phyloP scores from a whole-genome alignment of 2,113 vertebrate species.

The Sisor rabdophorus region DNA sequence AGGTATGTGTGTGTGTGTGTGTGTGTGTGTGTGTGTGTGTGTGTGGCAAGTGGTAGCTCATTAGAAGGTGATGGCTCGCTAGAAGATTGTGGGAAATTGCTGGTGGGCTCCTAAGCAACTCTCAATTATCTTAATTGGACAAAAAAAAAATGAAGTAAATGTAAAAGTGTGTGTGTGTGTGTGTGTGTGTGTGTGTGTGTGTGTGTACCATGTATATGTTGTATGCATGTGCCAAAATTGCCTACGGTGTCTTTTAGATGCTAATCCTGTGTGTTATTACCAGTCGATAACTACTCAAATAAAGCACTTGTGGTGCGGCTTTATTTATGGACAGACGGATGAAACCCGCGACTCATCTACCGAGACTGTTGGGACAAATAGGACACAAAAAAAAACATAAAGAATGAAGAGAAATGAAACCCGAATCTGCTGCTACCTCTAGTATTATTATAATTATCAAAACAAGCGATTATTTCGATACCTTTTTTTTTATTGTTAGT shows the following conservation, averaged over 20 bases:
- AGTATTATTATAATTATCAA: conserved; percentile 72
- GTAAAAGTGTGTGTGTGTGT: background rate
- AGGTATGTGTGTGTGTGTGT: background rate
- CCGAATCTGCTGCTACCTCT: conserved; percentile 98
- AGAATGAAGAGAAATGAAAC: conserved; percentile 63
- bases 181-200: conserved; percentile 17
- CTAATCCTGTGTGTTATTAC: conserved; percentile 37
- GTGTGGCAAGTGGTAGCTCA: background rate
- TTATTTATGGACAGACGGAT: conserved; percentile 56
- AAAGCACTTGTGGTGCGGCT: conserved; percentile 62
- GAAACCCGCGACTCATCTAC: conserved; percentile 48
- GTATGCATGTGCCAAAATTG: conserved; percentile 41
- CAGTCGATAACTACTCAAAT: conserved; percentile 67
- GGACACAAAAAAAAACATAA: conserved; percentile 38
- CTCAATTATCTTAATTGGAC: too few species aligned
- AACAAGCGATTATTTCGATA: conserved; percentile 66
- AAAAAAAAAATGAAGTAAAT: background rate
- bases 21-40: background rate
- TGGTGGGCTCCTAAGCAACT: too few species aligned
- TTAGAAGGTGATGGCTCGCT: too few species aligned
- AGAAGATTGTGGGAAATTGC: too few species aligned
- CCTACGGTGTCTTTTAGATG: conserved; percentile 32
- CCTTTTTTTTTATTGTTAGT: conserved; percentile 65
- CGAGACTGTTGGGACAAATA: conserved; percentile 42
- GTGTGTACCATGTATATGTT: conserved; percentile 13